Conservation (phyloP, 2,113 vertebrate genomes). For the mouse (Mus musculus) region DNA sequence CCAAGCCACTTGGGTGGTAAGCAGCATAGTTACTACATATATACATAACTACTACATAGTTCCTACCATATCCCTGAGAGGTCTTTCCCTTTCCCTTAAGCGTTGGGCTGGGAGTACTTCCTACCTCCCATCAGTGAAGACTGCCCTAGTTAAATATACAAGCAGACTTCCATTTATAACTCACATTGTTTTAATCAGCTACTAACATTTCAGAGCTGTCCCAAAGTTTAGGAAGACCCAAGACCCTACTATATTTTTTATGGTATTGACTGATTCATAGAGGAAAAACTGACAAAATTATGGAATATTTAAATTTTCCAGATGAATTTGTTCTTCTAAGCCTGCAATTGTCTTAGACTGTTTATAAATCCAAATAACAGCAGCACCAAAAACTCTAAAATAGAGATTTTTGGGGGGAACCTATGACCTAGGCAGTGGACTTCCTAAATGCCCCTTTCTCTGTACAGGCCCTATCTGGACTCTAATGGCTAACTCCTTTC, state of each 20-base stretch:
- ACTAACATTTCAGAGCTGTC: neutral
- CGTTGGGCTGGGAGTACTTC: neutral
- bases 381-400: neutral
- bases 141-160: neutral
- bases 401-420: neutral
- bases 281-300: neutral
- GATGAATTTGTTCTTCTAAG: neutral
- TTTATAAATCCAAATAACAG: neutral
- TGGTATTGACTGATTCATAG: neutral
- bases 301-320: neutral
- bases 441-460: neutral
- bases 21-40: neutral
- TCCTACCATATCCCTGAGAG: neutral
- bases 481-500: neutral
- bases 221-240: neutral
- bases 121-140: neutral
- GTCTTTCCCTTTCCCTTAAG: neutral
- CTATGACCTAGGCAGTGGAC: neutral
- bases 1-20: neutral
- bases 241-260: neutral
- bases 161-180: neutral
- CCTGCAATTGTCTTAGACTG: neutral
- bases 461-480: neutral
- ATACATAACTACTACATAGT: neutral
- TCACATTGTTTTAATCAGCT: neutral